These are phyloP conservation scores for Agelastica alni DNA, from an alignment of 2,888 invertebrate genomes.

Conservation along the genomic window DNA sequence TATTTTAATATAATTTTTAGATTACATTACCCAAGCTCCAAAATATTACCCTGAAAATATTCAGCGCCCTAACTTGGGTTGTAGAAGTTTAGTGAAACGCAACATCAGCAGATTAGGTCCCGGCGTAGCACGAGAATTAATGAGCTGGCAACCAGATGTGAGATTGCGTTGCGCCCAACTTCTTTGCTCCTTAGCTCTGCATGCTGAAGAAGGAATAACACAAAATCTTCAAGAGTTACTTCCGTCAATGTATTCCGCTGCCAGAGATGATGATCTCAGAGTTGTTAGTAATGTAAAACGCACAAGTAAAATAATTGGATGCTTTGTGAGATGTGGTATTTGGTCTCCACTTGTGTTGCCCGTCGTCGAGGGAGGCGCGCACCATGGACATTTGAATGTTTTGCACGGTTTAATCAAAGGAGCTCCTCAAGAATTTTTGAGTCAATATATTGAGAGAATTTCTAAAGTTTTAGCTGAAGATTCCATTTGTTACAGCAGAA, in stretches of 20 bases:
- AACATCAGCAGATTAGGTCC: conserved; percentile 76
- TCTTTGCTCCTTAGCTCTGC: conserved; percentile 71
- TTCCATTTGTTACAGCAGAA: conserved; percentile 65
- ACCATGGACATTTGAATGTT: conserved; percentile 62
- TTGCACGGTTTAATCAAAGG: conserved; percentile 67
- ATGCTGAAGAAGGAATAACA: conserved; percentile 74
- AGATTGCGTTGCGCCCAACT: conserved; percentile 75
- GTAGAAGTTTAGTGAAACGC: conserved; percentile 76
- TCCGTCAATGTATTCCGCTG: conserved; percentile 62
- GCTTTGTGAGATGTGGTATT: conserved; percentile 71
- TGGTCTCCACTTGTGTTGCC: conserved; percentile 72
- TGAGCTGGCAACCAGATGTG: conserved; percentile 72
- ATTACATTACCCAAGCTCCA: conserved; percentile 70
- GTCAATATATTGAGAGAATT: conserved; percentile 61
- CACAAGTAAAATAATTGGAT: conserved; percentile 71
- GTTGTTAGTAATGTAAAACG: conserved; percentile 53
- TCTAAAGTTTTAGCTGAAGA: conserved; percentile 63
- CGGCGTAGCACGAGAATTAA: conserved; percentile 72
- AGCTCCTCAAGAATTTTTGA: conserved; percentile 58
- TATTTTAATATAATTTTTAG: no score
- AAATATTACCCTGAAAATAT: conserved; percentile 74
- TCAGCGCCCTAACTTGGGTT: conserved; percentile 83
- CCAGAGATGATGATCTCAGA: conserved; percentile 64
- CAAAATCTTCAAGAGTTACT: conserved; percentile 66
- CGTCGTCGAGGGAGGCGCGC: conserved; percentile 62